Evolutionary conservation across 1,140 invertebrate species (phyloP), one percentile per base, ranked within the genome.

Genomic region (Mya arenaria): DNA sequence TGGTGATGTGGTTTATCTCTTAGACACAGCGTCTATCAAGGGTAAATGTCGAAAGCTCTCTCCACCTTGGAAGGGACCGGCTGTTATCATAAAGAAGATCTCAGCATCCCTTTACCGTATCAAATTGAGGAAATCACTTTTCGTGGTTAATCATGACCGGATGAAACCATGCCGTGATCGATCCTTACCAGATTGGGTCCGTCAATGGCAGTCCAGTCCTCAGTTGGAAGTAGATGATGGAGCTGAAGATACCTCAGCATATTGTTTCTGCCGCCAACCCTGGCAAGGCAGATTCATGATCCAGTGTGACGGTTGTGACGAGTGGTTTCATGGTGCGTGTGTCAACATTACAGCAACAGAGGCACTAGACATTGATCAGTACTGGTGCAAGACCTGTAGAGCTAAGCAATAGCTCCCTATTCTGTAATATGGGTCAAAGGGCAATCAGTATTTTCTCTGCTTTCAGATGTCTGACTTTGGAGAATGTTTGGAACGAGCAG

Each of bases 61-160:
- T 37, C 69, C 48, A n/a, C 69, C 69, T 3, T 72, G 48, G 52
- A 72, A 72, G 32, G 69, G 69, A 5, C 44, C 69, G 58, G 52
- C 44, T 36, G 37, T 72, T 6, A 32, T 72, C 1, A 17, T 6
- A 4, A 72, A 72, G 23, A 55, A 56, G 52, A 19, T 58, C 15
- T 6, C 52, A 17, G 28, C 52, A 1, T 56, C 32, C 19, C 17
- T 72, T 10, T 56, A 56, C 32, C 13, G 48, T 44, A 52, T 72
- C 4, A 55, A 56, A 23, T 72, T 72, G 30, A 32, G 48, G 19
- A 55, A 56, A 48, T 6, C 25, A 3, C 25, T 34, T 13, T 56
- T 56, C 15, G 48, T 56, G 2, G 2, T 17, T 1, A 72, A 56
- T 39, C 69, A 72, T 56, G 69, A 55, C 30, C 6, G 69, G 17